phyloP scores from a whole-genome alignment of 92 coral and sea anemone genomes.

The Muricea muricata region DNA sequence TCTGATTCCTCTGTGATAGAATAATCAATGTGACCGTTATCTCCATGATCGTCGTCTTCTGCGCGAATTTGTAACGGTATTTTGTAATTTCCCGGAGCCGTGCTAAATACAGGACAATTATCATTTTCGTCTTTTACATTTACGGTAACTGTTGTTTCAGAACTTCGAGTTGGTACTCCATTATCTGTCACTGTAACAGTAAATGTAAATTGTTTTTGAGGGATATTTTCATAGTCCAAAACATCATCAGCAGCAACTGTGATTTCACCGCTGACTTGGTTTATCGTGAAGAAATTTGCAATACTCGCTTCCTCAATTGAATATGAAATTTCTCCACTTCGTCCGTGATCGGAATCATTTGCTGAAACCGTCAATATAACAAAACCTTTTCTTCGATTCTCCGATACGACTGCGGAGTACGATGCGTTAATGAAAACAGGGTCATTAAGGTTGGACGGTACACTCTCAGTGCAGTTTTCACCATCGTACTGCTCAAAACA shows the following conservation, averaged over 20 bases:
- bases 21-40: constrained; percentile 18
- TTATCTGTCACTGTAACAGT: constrained; percentile 72
- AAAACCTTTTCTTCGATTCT: background rate
- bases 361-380: constrained; percentile 13
- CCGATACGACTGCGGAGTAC: constrained; percentile 11
- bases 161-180: constrained; percentile 64
- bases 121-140: constrained; percentile 69
- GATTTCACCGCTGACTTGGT: constrained; percentile 1
- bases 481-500: constrained; percentile 61
- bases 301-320: background rate
- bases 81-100: constrained; percentile 20
- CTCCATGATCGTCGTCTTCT: constrained; percentile 9
- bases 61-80: constrained; percentile 18
- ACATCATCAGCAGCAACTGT: constrained; percentile 1
- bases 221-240: constrained; percentile 61
- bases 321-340: constrained; percentile 17
- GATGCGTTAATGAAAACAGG: background rate
- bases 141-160: constrained; percentile 41
- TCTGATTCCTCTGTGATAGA: constrained; percentile 18
- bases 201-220: constrained; percentile 37
- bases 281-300: background rate
- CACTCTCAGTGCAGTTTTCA: constrained; percentile 20
- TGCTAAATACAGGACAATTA: constrained; percentile 73
- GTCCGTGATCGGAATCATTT: constrained; percentile 22
- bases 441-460: background rate